Evolutionary conservation across 2,888 invertebrate genomes (phyloP).

Genomic region (Peribatodes rhomboidaria): DNA sequence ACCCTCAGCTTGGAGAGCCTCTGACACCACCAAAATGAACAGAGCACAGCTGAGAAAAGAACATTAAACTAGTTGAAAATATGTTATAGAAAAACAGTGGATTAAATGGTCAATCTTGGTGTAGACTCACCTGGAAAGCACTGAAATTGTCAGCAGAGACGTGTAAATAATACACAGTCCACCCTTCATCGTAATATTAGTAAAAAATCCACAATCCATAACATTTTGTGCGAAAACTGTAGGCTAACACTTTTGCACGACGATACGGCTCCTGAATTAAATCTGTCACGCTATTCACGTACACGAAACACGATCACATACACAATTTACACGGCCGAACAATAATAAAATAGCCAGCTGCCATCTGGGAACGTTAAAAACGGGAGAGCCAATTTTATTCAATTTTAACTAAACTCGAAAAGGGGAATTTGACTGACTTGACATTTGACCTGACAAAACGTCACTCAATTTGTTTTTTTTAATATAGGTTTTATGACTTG

Average conservation of each 20-base stretch:
- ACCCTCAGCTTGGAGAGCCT: slow-evolving; percentile 77
- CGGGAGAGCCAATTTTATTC: slow-evolving; percentile 55
- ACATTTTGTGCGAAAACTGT: slow-evolving; percentile 80
- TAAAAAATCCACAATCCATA: slow-evolving; percentile 81
- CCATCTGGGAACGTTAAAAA: slow-evolving; percentile 56
- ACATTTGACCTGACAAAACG: slow-evolving; percentile 61
- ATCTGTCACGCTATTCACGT: slow-evolving; percentile 47
- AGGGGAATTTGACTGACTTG: slow-evolving; percentile 40
- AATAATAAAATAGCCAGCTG: slow-evolving; percentile 54
- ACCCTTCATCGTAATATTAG: slow-evolving; percentile 87
- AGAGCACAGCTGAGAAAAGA: slow-evolving; percentile 83
- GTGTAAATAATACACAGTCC: slow-evolving; percentile 86
- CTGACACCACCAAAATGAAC: slow-evolving; percentile 87
- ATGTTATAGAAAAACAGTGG: background rate
- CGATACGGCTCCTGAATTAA: slow-evolving; percentile 54
- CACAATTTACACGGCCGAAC: slow-evolving; percentile 56
- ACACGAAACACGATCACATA: slow-evolving; percentile 58
- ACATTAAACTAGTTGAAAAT: slow-evolving; percentile 10
- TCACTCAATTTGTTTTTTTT: slow-evolving; percentile 56
- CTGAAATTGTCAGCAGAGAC: slow-evolving; percentile 87
- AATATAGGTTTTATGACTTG: slow-evolving; percentile 25
- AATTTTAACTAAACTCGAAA: slow-evolving; percentile 63
- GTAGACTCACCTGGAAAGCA: slow-evolving; percentile 84
- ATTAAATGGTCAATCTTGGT: slow-evolving; percentile 1
- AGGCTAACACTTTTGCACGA: slow-evolving; percentile 69